Evolutionary conservation across 2,888 invertebrate species (phyloP).

Genomic region (Diplazon laetatorius): DNA sequence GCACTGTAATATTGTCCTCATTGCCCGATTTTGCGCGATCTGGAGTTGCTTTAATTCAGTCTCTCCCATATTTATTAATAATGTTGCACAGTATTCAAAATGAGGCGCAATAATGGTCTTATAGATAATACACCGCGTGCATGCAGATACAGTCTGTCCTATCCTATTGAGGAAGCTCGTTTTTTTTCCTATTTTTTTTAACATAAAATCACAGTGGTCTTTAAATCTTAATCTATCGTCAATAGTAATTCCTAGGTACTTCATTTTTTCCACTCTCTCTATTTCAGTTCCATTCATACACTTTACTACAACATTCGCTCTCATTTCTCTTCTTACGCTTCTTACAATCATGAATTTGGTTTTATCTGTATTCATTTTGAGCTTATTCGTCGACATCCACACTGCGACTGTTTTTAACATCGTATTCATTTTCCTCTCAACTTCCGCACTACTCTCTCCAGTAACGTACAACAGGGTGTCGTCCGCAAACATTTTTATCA

Average conservation of each 20-base stretch:
- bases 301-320: constrained; percentile 17
- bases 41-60: constrained; percentile 17
- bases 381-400: constrained; percentile 52
- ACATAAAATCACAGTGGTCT: constrained; percentile 52
- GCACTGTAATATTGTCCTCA: constrained; percentile 47
- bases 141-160: constrained; percentile 34
- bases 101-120: too few species aligned
- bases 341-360: constrained; percentile 57
- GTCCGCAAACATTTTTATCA: constrained; percentile 53
- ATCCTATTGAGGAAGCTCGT: constrained; percentile 54
- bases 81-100: too few species aligned
- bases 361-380: constrained; percentile 53
- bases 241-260: constrained; percentile 56
- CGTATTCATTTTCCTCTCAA: constrained; percentile 44
- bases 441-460: constrained; percentile 17
- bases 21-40: constrained; percentile 23
- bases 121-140: constrained; percentile 43
- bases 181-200: constrained; percentile 53
- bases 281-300: constrained; percentile 39
- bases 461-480: constrained; percentile 54
- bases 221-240: constrained; percentile 45
- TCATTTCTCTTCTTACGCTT: constrained; percentile 46
- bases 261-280: constrained; percentile 45
- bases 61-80: too few species aligned
- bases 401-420: constrained; percentile 17